Evolutionary conservation across 2,797 vertebrate genomes (phyloP).

Genomic region (Alca torda): DNA sequence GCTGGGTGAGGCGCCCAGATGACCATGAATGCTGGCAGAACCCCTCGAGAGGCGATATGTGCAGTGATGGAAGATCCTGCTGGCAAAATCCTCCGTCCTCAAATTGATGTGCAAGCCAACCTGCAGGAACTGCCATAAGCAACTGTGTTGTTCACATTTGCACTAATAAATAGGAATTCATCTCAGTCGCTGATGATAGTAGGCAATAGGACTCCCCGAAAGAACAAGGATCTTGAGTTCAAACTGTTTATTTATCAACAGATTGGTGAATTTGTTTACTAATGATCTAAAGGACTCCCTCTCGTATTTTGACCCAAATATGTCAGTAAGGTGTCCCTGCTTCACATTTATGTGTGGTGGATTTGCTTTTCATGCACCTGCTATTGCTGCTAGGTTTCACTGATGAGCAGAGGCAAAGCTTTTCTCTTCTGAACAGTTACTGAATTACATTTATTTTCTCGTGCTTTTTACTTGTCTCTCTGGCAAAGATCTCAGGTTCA

Average conservation of each 20-base stretch:
- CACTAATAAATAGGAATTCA: not conserved
- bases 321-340: not conserved
- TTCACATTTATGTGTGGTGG: not conserved
- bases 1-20: not conserved
- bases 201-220: not conserved
- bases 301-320: not conserved
- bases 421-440: conserved; percentile 70
- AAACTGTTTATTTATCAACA: not conserved
- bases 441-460: conserved; percentile 76
- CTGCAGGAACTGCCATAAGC: not conserved
- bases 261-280: not conserved
- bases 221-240: not conserved
- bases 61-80: not conserved
- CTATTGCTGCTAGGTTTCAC: conserved; percentile 58
- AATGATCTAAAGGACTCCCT: not conserved
- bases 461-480: conserved; percentile 30
- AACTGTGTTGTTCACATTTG: not conserved
- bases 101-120: rapidly evolving
- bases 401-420: conserved; percentile 49
- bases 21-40: not conserved
- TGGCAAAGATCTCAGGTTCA: conserved; percentile 75
- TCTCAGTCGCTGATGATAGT: not conserved
- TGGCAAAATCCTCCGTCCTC: not conserved
- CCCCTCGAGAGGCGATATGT: rapidly evolving
- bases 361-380: conserved; percentile 63